Percentiles rank a stretch among this genome's conserved stretches.
Conservation (phyloP, 2,888 invertebrate genomes). For the Copidosoma aretas region DNA sequence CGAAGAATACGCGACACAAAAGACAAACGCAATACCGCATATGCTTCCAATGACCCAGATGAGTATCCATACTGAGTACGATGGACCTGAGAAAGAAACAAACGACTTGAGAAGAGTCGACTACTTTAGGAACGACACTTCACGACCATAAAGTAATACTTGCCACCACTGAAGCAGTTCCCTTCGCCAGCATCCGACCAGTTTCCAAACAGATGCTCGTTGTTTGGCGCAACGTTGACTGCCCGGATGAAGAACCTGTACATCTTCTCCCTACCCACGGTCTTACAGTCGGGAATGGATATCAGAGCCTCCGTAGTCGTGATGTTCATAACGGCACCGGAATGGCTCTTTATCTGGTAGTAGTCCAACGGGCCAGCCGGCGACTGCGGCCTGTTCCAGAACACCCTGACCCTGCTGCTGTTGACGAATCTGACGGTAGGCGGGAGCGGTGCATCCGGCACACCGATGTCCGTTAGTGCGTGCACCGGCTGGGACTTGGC, state of each 20-base stretch:
- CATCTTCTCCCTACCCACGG: conserved; percentile 51
- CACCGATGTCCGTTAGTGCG: conserved; percentile 70
- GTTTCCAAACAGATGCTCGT: conserved; percentile 56
- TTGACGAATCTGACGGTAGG: conserved; percentile 62
- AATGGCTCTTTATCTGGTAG: conserved; percentile 64
- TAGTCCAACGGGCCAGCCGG: conserved; percentile 64
- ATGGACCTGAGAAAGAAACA: conserved; percentile 49
- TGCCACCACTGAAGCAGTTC: conserved; percentile 60
- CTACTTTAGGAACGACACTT: too few species aligned
- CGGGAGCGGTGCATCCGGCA: conserved; percentile 60
- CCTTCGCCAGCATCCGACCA: conserved; percentile 62
- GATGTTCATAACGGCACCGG: conserved; percentile 54
- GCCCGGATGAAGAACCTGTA: conserved; percentile 60
- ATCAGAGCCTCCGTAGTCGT: conserved; percentile 52
- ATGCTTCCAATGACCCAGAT: conserved; percentile 55
- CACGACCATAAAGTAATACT: conserved; percentile 21
- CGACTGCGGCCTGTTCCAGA: conserved; percentile 63
- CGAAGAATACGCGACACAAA: conserved; percentile 52
- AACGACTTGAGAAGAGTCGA: neutral
- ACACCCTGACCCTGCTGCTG: conserved; percentile 62
- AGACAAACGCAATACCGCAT: conserved; percentile 47
- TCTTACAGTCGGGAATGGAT: conserved; percentile 58
- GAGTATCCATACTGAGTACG: conserved; percentile 49
- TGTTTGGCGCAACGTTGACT: conserved; percentile 55
- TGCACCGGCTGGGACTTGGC: conserved; percentile 64